Evolutionary conservation across 2,888 invertebrate genomes (phyloP), one percentile per base, ranked within the genome.

Genomic region (Hedychridium roseum): DNA sequence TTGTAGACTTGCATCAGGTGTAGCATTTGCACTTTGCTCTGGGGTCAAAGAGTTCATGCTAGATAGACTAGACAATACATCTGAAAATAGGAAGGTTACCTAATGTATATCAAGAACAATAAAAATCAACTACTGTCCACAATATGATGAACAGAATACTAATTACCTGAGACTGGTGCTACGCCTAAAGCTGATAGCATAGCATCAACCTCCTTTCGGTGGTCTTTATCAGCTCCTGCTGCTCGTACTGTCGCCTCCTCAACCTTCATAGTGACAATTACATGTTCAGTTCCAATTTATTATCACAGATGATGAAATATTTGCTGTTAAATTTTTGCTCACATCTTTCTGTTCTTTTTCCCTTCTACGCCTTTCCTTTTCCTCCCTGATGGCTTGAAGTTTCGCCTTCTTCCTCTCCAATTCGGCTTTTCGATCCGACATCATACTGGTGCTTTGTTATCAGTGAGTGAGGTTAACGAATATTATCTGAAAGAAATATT

Each of bases 351-450:
- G 86, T 79, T 94, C 94, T 71, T 92, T 93, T 80, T 94, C 94
- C 48, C 89, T 83, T 36, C 90, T 84, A 50, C 92, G 85, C 5
- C 92, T 84, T 78, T 93, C 93, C 73, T 94, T 95, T 79, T 94
- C 94, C 65, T 94, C 94, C 1, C 94, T 84, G 43, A 95, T 84
- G 15, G 92, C 92, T 75, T 93, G 92, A 64, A 95, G 85, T 81
- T 93, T 94, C 16, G 92, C 93, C 79, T 94, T 93, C 80, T 95
- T 95, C 52, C 93, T 86, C 81, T 94, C 94, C 70, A 95, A 79
- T 81, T 95, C 94, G n/a, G 92, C 93, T 79, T 92, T 93, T 55
- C 94, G 86, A 81, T 94, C 94, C 41, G 91, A 88, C 91, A 92
- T 91, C 73, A 76, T 76, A 43, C 49, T 64, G 48, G 36, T 42